phyloP scores from a whole-genome alignment of 2,888 invertebrate genomes.

The Polymixis lichenea region DNA sequence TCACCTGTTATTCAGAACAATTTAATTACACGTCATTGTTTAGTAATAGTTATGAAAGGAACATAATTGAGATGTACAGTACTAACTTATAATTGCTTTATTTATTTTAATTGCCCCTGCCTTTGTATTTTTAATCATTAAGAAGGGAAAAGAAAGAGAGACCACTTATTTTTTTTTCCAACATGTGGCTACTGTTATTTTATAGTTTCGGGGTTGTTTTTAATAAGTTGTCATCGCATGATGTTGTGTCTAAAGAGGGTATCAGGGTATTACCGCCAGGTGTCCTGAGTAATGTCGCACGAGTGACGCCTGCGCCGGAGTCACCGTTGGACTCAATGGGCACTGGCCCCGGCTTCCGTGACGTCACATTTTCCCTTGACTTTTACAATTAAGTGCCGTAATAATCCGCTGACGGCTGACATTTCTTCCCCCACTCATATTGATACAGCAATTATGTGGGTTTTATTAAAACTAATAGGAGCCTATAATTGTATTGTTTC shows the following conservation, averaged over 20 bases:
- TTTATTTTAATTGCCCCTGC: constrained; percentile 68
- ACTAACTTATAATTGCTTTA: constrained; percentile 72
- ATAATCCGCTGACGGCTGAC: constrained; percentile 14
- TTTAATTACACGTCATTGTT: constrained; percentile 70
- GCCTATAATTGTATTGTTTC: neutral
- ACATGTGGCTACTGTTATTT: constrained; percentile 14
- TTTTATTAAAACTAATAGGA: constrained; percentile 3
- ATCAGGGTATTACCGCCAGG: constrained; percentile 3
- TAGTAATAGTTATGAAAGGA: constrained; percentile 66
- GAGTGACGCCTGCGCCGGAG: neutral
- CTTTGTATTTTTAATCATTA: constrained; percentile 47
- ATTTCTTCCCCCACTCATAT: neutral
- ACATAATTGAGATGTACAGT: constrained; percentile 73
- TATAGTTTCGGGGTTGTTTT: constrained; percentile 25
- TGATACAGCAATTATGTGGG: constrained; percentile 1
- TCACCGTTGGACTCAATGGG: neutral
- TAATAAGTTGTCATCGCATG: constrained; percentile 44
- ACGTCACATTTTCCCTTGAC: constrained; percentile 3
- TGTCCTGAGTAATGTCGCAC: neutral
- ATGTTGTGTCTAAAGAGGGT: constrained; percentile 1
- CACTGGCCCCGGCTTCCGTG: neutral
- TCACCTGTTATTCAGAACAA: constrained; percentile 69
- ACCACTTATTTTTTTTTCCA: constrained; percentile 14
- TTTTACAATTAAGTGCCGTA: constrained; percentile 23
- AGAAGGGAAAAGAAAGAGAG: constrained; percentile 1